phyloP scores from a whole-genome alignment of 2,113 vertebrate species.

The Chrysochloris asiatica region DNA sequence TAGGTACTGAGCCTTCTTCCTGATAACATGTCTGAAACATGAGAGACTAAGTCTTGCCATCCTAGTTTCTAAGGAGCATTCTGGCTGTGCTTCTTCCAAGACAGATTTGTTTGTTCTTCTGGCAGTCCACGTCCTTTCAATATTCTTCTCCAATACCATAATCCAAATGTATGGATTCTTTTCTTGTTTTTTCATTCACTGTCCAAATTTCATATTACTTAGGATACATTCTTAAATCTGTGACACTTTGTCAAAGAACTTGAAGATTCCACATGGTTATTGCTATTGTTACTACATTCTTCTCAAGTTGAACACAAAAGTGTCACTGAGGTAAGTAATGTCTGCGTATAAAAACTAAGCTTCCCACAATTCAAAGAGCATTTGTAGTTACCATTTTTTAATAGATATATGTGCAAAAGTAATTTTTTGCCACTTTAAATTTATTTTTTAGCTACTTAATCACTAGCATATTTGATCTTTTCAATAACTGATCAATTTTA shows the following conservation, averaged over 20 bases:
- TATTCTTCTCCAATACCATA: too few species aligned
- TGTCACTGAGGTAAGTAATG: background rate
- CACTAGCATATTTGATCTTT: background rate
- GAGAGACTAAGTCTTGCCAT: too few species aligned
- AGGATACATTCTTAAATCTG: background rate
- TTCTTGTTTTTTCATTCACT: too few species aligned
- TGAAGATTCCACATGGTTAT: background rate
- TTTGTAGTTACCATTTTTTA: constrained; percentile 35
- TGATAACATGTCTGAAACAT: too few species aligned
- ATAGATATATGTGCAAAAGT: background rate
- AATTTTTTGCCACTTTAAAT: background rate
- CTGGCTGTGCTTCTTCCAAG: too few species aligned
- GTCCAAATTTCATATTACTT: too few species aligned
- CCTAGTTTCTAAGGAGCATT: too few species aligned
- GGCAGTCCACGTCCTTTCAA: too few species aligned
- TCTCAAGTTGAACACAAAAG: constrained; percentile 21
- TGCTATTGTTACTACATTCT: background rate
- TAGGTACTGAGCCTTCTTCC: too few species aligned
- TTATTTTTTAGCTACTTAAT: background rate
- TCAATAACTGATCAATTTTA: background rate
- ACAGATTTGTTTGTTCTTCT: too few species aligned
- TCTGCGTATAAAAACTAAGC: background rate
- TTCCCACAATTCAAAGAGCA: background rate
- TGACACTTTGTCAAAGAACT: background rate
- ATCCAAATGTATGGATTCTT: too few species aligned